Evolutionary conservation across 2,113 vertebrate genomes (phyloP), one percentile per base, ranked within the genome.

Genomic region (Scortum barcoo): DNA sequence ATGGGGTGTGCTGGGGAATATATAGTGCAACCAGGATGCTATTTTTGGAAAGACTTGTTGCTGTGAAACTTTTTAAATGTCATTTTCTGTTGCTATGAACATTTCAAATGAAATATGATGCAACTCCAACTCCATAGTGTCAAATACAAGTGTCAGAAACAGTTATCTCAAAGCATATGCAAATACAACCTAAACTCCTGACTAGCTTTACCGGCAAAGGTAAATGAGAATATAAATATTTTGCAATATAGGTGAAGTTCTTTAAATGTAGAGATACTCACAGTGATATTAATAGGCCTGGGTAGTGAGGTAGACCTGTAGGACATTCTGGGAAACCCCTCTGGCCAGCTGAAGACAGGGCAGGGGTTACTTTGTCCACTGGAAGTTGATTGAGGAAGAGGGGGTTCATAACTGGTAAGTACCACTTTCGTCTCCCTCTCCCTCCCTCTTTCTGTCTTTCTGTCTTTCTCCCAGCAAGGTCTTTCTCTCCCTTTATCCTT

Each of bases 281-380:
- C 96, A 92, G 88, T 93, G 78, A 89, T 90, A 78, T 92, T 94
- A 63, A 90, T 78, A 53, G 94, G 90, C 84, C 95, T 94, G 77
- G 95, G 95, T 54, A 96, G 85, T 79, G 96, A 96, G 0, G 95
- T 92, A 54, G 95, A 95, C 88, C 95, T 96, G 87, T 80, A 95
- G 78, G 91, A 94, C 92, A 92, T 91, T 93, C 93, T 91, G 71
- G 94, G 91, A 92, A 94, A 94, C 86, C 93, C 93, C 58, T 94
- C 73, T 63, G 94, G 88, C 95, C 94, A 92, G 76, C 87, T 92
- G 83, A 91, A 70, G 83, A 89, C 70, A 82, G 90, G 91, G 28
- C 86, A 90, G 7, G 76, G 79, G 33, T 78, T 77, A 46, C 17
- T 91, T 46, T 38, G 17, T 78, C 84, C 56, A 33, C 68, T 74